Evolutionary conservation across 37 sponge, comb jelly and placozoan genomes (phyloP).

Genomic region (Crambe crambe): DNA sequence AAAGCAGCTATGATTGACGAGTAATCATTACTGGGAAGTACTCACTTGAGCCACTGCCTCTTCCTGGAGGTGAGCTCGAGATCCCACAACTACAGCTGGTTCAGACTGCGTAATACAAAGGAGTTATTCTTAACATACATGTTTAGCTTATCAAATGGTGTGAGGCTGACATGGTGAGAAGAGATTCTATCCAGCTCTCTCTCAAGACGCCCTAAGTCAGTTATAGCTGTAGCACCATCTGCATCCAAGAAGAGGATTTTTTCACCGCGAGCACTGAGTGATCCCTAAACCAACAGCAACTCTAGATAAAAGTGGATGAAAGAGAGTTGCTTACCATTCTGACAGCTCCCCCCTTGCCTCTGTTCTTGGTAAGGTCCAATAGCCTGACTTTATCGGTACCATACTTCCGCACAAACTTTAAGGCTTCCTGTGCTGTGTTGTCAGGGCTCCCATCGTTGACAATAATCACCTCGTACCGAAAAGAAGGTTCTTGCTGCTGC

Average conservation of each 20-base stretch:
- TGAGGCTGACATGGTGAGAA: slow-evolving; percentile 40
- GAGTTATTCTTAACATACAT: too few species aligned
- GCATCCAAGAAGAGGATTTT: slow-evolving; percentile 92
- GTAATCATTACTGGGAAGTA: too few species aligned
- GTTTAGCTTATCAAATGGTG: not conserved
- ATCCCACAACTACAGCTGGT: slow-evolving; percentile 81
- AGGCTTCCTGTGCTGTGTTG: slow-evolving; percentile 82
- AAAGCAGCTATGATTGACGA: not conserved
- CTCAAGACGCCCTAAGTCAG: slow-evolving; percentile 81
- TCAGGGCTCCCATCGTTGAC: slow-evolving; percentile 99
- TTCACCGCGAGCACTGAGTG: slow-evolving; percentile 88
- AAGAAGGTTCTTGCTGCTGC: slow-evolving; percentile 48
- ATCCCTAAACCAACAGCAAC: slow-evolving; percentile 67
- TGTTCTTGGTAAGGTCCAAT: slow-evolving; percentile 82
- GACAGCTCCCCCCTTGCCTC: slow-evolving; percentile 99
- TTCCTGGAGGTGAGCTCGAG: slow-evolving; percentile 97
- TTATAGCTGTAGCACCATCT: slow-evolving; percentile 93
- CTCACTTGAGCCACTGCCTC: slow-evolving; percentile 89
- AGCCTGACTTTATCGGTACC: slow-evolving; percentile 87
- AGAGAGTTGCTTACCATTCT: slow-evolving; percentile 67
- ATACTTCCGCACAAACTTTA: slow-evolving; percentile 71
- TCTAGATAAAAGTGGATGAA: not conserved
- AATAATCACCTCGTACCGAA: slow-evolving; percentile 62
- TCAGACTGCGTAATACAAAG: too few species aligned
- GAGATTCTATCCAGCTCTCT: slow-evolving; percentile 53